Conservation (phyloP, 2,797 vertebrate genomes). For the Chrosomus eos region DNA sequence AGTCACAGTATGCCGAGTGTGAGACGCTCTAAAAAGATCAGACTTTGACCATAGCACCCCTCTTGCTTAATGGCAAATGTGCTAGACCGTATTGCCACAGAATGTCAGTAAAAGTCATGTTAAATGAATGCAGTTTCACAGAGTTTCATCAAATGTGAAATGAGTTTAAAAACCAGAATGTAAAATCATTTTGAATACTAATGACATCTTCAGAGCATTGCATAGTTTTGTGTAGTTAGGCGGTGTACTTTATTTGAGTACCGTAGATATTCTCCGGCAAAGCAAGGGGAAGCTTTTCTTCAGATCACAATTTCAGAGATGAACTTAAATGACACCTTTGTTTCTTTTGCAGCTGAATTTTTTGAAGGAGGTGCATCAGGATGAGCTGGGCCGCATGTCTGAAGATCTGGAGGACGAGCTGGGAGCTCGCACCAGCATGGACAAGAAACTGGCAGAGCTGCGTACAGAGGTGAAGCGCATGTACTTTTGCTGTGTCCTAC, state of each 20-base stretch:
- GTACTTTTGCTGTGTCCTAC: not conserved
- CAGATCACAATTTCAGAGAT: not conserved
- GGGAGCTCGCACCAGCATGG: constrained; percentile 93
- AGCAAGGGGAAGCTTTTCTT: not conserved
- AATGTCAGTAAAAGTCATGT: constrained; percentile 21
- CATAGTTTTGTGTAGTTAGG: not conserved
- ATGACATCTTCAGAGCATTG: constrained; percentile 13
- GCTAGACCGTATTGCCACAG: constrained; percentile 13
- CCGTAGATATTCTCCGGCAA: not conserved
- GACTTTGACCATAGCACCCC: constrained; percentile 1
- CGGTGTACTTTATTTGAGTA: constrained; percentile 1
- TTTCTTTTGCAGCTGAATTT: constrained; percentile 84
- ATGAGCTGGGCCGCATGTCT: constrained; percentile 93
- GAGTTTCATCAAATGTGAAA: constrained; percentile 53
- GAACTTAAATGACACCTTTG: not conserved
- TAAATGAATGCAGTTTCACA: constrained; percentile 37
- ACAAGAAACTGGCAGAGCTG: constrained; percentile 95
- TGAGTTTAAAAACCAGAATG: constrained; percentile 36
- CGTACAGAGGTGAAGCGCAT: constrained; percentile 84
- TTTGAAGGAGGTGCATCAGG: constrained; percentile 94
- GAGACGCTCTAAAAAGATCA: not conserved
- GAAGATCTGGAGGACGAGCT: constrained; percentile 96
- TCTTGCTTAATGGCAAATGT: constrained; percentile 26
- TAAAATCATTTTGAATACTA: constrained; percentile 39
- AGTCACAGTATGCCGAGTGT: constrained; percentile 12